phyloP scores from a whole-genome alignment of 64 coral and sea anemone species.

The Hydrozoanthus tunicans region DNA sequence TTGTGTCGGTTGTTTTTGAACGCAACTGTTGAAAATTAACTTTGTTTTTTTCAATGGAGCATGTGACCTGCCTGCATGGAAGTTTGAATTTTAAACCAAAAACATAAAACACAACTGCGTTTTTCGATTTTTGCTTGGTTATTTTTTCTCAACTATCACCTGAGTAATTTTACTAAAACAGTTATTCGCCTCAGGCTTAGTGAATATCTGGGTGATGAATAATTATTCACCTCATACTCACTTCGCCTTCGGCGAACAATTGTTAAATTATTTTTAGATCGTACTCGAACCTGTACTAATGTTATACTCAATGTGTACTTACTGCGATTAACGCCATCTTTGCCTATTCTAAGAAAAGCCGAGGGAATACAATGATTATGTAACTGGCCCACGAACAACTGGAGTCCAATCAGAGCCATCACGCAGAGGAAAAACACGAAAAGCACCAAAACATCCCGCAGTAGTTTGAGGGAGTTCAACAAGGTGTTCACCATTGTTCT shows the following conservation, averaged over 20 bases:
- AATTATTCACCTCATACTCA: too few species aligned
- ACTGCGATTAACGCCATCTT: background rate
- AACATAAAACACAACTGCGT: too few species aligned
- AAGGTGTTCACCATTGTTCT: conserved; percentile 75
- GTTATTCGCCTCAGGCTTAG: too few species aligned
- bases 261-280: background rate
- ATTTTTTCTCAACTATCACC: too few species aligned
- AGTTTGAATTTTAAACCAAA: too few species aligned
- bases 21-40: too few species aligned
- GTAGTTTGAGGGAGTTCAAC: conserved; percentile 68
- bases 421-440: conserved; percentile 75
- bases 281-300: background rate
- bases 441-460: conserved; percentile 71
- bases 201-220: too few species aligned
- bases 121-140: too few species aligned
- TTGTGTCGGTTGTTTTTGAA: too few species aligned
- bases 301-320: background rate
- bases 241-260: background rate
- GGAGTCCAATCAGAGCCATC: conserved; percentile 76
- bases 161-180: too few species aligned
- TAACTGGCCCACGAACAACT: conserved; percentile 69
- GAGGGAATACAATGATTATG: conserved; percentile 60
- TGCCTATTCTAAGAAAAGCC: background rate
- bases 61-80: too few species aligned
- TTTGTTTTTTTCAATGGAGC: too few species aligned